Base-by-base conservation (phyloP, 2,113 vertebrate species). In the Aleadryas rufinucha region DNA sequence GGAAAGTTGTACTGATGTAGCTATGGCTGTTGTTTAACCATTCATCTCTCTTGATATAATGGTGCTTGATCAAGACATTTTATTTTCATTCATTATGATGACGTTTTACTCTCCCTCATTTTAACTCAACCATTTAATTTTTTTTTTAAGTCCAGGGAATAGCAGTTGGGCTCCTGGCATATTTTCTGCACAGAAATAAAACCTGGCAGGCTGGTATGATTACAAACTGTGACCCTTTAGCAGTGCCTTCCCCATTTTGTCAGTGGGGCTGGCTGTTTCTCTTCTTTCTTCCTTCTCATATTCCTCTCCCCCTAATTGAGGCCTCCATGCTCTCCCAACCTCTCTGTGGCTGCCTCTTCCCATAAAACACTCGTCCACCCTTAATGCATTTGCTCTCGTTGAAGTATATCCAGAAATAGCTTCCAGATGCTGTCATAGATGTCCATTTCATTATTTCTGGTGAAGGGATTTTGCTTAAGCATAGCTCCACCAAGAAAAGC, bases 401-500 rank as follows among this genome's bases (percentile, higher is more conserved):
- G 92, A 97, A 97, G 82, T 80, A 66, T 39, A 75, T 96, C 90
- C 93, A 96, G 85, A 68, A 95, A 95, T 92, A 92, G 20, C 90
- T 96, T 96, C 79, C 95, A 96, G 92, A 96, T 96, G 90, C 90
- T 91, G 93, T 96, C 92, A 94, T 93, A 84, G 79, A 93, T 91
- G 83, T 94, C 95, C 68, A 75, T 96, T 90, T 85, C 56, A 75
- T 96, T 96, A 90, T 93, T 94, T 94, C 76, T 93, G 76, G 64
- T 93, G 88, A 70, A 90, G 71, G 42, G 63, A 96, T 93, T 93
- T 94, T 47, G 37, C 56, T 97, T 90, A 94, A 88, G 77, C 60
- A n/a, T 70, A 88, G 56, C 68, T 94, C 54, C 68, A 95, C 52
- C 79, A 96, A 84, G 79, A 93, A 80, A 81, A 89, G 61, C 69